These are phyloP conservation scores for Benthosema pterotum DNA, from an alignment of 2,797 vertebrate species.

Conservation along the genomic window DNA sequence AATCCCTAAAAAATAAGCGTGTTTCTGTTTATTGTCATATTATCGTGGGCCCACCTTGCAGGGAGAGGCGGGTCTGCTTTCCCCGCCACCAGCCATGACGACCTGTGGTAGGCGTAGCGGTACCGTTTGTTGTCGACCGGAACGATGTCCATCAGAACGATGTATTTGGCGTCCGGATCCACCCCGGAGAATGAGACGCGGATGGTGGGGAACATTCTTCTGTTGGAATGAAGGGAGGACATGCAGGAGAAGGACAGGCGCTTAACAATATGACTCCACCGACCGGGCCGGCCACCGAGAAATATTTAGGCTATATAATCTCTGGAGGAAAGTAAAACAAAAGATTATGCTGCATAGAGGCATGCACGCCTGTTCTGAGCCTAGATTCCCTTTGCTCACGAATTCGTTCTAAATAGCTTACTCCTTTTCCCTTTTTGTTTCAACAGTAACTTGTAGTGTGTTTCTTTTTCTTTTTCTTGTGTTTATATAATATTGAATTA, in stretches of 20 bases:
- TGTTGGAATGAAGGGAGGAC: constrained; percentile 51
- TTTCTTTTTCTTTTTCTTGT: no score
- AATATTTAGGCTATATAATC: constrained; percentile 7
- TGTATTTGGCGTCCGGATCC: constrained; percentile 95
- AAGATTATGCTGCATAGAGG: neutral
- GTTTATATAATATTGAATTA: no score
- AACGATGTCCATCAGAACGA: constrained; percentile 98
- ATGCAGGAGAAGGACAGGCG: neutral
- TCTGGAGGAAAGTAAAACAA: neutral
- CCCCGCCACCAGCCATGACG: constrained; percentile 97
- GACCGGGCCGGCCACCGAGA: constrained; percentile 5
- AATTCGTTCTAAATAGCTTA: constrained; percentile 6
- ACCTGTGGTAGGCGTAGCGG: constrained; percentile 96
- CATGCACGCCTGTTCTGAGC: neutral
- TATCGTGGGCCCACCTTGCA: constrained; percentile 85
- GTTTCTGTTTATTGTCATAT: no score
- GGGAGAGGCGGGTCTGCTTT: constrained; percentile 97
- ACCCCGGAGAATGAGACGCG: constrained; percentile 96
- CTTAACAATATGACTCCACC: neutral
- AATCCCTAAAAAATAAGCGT: no score
- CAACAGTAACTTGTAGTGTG: no score
- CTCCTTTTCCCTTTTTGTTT: no score
- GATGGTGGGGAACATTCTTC: constrained; percentile 99
- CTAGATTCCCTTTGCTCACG: neutral
- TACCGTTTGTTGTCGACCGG: constrained; percentile 99